Evolutionary conservation across 2,888 invertebrate genomes (phyloP).

Genomic region (Ectobius pallidus): DNA sequence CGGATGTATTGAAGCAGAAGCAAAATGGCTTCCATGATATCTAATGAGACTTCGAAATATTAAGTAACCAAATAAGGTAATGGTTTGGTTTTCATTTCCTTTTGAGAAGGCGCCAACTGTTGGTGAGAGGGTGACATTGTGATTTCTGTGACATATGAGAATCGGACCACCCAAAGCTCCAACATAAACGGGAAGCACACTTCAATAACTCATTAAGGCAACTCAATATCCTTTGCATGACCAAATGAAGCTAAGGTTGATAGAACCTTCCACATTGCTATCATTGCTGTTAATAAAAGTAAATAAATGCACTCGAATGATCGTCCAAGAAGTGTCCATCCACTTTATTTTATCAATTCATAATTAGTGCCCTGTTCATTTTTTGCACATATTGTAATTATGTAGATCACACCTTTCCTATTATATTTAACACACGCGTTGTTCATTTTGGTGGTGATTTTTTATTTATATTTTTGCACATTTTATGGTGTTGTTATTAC

Average conservation of each 20-base stretch:
- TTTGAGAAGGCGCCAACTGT: background rate
- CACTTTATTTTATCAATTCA: too few relatives aligned
- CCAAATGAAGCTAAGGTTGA: too few relatives aligned
- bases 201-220: conserved; percentile 6
- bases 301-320: too few relatives aligned
- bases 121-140: background rate
- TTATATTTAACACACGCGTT: too few relatives aligned
- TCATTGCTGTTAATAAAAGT: too few relatives aligned
- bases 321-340: too few relatives aligned
- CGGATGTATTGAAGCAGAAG: background rate
- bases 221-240: conserved; percentile 2
- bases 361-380: too few relatives aligned
- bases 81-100: conserved; percentile 27
- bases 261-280: background rate
- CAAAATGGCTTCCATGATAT: background rate
- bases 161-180: background rate
- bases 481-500: too few relatives aligned
- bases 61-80: conserved; percentile 29
- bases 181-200: background rate
- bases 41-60: background rate
- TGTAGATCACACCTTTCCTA: too few relatives aligned
- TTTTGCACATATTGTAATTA: too few relatives aligned
- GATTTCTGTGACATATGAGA: background rate
- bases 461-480: too few relatives aligned
- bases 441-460: too few relatives aligned